phyloP scores from a whole-genome alignment of 1,140 invertebrate species.

The Drosophila ercepeae region DNA sequence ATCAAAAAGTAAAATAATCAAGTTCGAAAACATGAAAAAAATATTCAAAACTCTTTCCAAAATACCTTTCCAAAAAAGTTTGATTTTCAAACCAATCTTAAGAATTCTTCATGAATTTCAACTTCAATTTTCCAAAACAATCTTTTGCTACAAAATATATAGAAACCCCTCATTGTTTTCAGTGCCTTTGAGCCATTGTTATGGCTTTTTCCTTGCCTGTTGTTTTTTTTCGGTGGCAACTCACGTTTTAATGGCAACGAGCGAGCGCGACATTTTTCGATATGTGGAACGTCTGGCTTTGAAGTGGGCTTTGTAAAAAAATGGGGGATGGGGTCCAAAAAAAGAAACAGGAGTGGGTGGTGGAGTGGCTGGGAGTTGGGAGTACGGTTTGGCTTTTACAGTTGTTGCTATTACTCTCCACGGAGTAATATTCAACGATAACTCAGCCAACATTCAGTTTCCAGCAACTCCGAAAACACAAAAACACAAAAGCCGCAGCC shows the following conservation, averaged over 20 bases:
- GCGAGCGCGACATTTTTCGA: slow-evolving; percentile 57
- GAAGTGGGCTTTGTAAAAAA: slow-evolving; percentile 17
- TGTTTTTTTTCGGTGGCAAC: slow-evolving; percentile 26
- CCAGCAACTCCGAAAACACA: slow-evolving; percentile 5
- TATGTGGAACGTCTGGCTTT: slow-evolving; percentile 44
- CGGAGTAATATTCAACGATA: slow-evolving; percentile 78
- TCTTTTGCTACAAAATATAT: too few relatives aligned
- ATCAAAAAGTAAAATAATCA: too few relatives aligned
- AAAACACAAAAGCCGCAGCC: slow-evolving; percentile 39
- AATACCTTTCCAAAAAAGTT: too few relatives aligned
- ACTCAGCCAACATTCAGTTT: slow-evolving; percentile 40
- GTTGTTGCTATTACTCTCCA: slow-evolving; percentile 69
- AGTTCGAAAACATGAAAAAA: too few relatives aligned
- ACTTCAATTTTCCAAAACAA: too few relatives aligned
- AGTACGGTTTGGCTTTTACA: slow-evolving; percentile 40
- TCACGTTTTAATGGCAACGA: slow-evolving; percentile 64
- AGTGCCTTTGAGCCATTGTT: slow-evolving; percentile 23
- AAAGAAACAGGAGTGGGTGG: not conserved
- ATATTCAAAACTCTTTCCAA: too few relatives aligned
- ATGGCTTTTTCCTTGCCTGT: slow-evolving; percentile 22
- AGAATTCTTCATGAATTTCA: too few relatives aligned
- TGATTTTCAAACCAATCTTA: too few relatives aligned
- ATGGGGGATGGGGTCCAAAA: too few relatives aligned
- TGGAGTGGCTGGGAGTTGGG: slow-evolving; percentile 5
- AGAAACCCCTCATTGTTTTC: not conserved